Base-by-base conservation (phyloP, 2,797 vertebrate genomes). In the Betta splendens region DNA sequence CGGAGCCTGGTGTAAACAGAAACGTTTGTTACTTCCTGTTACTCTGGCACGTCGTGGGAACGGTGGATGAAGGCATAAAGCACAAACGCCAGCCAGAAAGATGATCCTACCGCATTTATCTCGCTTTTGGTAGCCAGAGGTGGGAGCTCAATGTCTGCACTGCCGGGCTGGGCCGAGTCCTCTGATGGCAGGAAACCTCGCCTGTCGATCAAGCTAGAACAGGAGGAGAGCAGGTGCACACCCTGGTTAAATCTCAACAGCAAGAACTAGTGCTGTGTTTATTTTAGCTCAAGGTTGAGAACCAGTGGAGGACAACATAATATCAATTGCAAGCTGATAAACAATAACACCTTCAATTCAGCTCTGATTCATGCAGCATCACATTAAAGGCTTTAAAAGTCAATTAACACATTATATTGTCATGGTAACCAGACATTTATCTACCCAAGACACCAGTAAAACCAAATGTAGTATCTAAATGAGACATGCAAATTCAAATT, bases 171-270 rank as follows among this genome's bases (percentile, higher is more conserved):
- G 29, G 85, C 77, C 3, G 82, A 80, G 0, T 80, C 63, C 4
- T 96, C 94, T 0, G 89, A 38, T 28, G 93, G 92, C 77, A 96
- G 89, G 69, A 95, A 94, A 63, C 95, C 96, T 86, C 96, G 92
- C 81, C 95, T 92, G 92, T 98, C 94, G 60, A 98, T 97, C 83
- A 98, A 80, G 79, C 96, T 98, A 87, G 38, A 36, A 66, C 3
- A 23, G 25, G 13, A 35, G 12, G 3, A 31, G 33, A 31, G 31
- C 10, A 10, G 17, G 26, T 5, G 1, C 0, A 10, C 10, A 36
- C 16, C 28, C 12, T 16, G 2, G 28, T 35, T 38, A 3, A 43
- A 17, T 17, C 18, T 23, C 6, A 1, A 9, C 23, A 15, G 36
- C 9, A n/a, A n/a, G n/a, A n/a, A n/a, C n/a, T n/a, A n/a, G n/a